These are phyloP conservation scores for Muscicapa comitata DNA, from an alignment of 2,797 vertebrate genomes.

Conservation along the genomic window DNA sequence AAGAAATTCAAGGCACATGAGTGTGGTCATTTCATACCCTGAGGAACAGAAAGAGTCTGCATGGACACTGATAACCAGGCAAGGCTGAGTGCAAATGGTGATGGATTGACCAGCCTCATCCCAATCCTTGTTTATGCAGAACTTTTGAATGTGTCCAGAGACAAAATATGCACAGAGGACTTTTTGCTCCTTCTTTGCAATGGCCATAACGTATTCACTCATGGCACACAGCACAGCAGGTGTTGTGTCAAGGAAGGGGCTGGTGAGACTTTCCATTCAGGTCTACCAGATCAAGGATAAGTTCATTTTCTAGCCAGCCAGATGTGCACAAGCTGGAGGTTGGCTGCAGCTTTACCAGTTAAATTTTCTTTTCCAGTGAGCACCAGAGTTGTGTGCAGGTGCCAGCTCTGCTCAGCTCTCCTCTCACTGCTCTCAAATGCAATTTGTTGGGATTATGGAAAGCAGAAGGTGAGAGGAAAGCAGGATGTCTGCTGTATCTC, in stretches of 20 bases:
- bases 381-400: not conserved
- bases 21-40: accelerated
- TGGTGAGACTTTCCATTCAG: not conserved
- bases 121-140: not conserved
- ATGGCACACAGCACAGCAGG: not conserved
- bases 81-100: not conserved
- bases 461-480: not conserved
- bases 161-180: too few species aligned
- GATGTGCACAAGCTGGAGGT: not conserved
- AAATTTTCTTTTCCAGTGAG: not conserved
- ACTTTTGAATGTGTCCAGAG: not conserved
- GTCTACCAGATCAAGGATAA: not conserved
- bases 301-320: not conserved
- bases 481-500: not conserved
- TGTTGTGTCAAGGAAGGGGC: not conserved
- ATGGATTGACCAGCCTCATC: not conserved
- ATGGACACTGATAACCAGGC: not conserved
- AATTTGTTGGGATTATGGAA: not conserved
- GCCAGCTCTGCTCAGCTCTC: not conserved
- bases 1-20: not conserved
- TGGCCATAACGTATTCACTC: not conserved
- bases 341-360: not conserved
- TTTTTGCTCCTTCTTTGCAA: not conserved
- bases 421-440: not conserved
- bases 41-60: not conserved